Conservation (phyloP, 2,797 vertebrate genomes). For the Epinephelus coioides region DNA sequence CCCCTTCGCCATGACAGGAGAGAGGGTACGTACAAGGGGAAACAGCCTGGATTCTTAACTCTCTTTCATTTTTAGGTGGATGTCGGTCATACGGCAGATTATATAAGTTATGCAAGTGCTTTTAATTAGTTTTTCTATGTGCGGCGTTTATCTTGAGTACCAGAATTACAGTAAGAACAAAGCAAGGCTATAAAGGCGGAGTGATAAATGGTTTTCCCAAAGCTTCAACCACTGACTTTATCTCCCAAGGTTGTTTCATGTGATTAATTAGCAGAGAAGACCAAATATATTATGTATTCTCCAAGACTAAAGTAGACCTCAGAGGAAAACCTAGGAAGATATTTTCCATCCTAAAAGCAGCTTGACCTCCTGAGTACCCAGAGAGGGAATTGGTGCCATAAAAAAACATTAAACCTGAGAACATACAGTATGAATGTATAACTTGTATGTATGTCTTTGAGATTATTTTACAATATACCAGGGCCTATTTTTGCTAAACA, state of each 20-base stretch:
- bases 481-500: not conserved
- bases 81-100: not conserved
- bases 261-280: not conserved
- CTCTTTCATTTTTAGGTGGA: not conserved
- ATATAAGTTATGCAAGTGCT: not conserved
- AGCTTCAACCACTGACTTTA: not conserved
- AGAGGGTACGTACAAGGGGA: conserved; percentile 90
- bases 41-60: not conserved
- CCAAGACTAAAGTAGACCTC: not conserved
- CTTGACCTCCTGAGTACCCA: not conserved
- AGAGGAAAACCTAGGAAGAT: not conserved
- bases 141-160: not conserved
- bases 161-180: not conserved
- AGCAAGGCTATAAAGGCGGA: not conserved
- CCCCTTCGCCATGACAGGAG: conserved; percentile 98
- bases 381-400: not conserved
- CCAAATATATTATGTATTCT: not conserved
- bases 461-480: not conserved
- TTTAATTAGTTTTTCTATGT: not conserved
- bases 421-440: not conserved
- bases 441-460: not conserved
- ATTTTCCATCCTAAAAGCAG: too few relatives aligned
- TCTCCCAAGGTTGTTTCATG: not conserved
- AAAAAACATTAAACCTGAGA: not conserved
- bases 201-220: not conserved